Evolutionary conservation across 92 coral and sea anemone genomes (phyloP), one percentile per base, ranked within the genome.

Genomic region (Meandrina meandrites): DNA sequence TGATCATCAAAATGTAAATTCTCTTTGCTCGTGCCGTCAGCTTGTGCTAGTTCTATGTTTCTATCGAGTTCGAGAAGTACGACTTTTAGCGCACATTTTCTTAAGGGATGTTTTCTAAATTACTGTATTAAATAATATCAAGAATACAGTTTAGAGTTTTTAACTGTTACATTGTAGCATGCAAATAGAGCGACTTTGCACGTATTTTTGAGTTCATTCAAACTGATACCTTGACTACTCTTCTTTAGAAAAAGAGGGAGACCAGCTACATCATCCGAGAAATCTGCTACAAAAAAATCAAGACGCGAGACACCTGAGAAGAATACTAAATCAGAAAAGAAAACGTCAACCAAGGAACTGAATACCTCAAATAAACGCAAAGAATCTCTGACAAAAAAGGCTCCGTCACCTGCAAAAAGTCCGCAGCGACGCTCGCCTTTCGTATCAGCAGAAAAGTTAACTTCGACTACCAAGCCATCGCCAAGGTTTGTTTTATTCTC

Each of bases 171-270:
- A n/a, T n/a, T n/a, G n/a, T n/a, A n/a, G n/a, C n/a, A n/a, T 48
- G 53, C 53, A 48, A 8, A 48, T 48, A 48, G 53, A 12, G 14
- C 53, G 12, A 13, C 53, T 12, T 48, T 48, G 45, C 14, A 12
- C 1, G 11, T 48, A 7, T 4, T 48, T 7, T 4, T 48, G 53
- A 64, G 71, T 28, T 66, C 32, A 66, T 66, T 66, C 0, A 10
- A 14, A 27, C 19, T 31, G 34, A 2, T 68, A 7, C 28, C 50
- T 72, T n/a, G n/a, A n/a, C n/a, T 31, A 21, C 67, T 14, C 70
- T 11, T 72, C 42, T 21, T 21, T 66, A 91, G 91, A 30, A 91
- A 87, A 79, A 91, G 88, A 84, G 64, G 88, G 62, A 83, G 78
- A 77, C 54, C 88, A 32, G 48, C 86, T 45, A 73, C 37, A 50